Base-by-base conservation (phyloP, 2,797 vertebrate species). In the Ptychadena robeensis region DNA sequence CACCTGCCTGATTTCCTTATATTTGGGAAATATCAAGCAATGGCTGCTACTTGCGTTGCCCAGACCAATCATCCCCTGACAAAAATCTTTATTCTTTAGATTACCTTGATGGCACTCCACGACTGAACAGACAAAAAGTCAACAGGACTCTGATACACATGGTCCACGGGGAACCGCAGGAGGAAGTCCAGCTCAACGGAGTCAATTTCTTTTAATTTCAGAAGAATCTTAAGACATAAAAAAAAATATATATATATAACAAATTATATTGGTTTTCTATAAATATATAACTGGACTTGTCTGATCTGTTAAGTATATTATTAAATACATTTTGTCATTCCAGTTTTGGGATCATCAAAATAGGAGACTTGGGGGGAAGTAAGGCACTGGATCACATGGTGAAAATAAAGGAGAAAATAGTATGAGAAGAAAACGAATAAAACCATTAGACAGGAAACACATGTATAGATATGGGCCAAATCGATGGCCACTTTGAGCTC, bases 41-140 rank as follows among this genome's bases (percentile, higher is more conserved):
- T 44, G 14, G 14, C 2, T 44, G n/a, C n/a, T n/a, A n/a, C n/a
- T n/a, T n/a, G n/a, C n/a, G n/a, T n/a, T n/a, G n/a, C n/a, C n/a
- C n/a, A n/a, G n/a, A n/a, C n/a, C n/a, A n/a, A 40, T 70, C 15
- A 14, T 70, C 2, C 38, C 37, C 18, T 38, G n/a, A 2, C 66
- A n/a, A 35, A 59, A 4, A 34, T 79, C 73, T 32, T 0, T 14
- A 10, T 12, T 31, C 25, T 34, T 14, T 38, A 37, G 59, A 61
- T 53, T 91, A 96, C 95, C 93, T 92, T 96, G 86, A 97, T 92
- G 83, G 92, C 91, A 82, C 94, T 96, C 95, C 94, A 95, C 68
- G 92, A 90, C 27, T 93, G 93, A 79, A 90, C 25, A 75, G 92
- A 94, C 76, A 97, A 91, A 87, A 97, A 97, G 61, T 93, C 90